Evolutionary conservation across 2,797 vertebrate genomes (phyloP), one percentile per base, ranked within the genome.

Genomic region (Megalops cyprinoides): DNA sequence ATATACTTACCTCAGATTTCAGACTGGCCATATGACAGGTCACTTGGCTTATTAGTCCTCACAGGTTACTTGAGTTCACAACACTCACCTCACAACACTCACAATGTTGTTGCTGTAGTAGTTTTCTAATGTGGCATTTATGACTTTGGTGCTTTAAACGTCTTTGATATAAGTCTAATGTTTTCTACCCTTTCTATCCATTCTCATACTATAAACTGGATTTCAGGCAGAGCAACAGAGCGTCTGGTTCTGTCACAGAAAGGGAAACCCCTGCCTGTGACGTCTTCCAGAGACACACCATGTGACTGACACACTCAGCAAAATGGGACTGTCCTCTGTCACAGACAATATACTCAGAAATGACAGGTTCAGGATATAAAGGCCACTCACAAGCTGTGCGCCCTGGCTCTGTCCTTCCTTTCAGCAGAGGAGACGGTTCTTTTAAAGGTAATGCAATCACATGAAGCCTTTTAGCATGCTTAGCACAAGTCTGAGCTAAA

Each of bases 381-480:
- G 20, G 67, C 39, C 39, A 23, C 2, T 44, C 67, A 34, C 34
- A 67, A 39, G 37, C 37, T 69, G 62, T 15, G 8, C 10, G 8
- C 10, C 37, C 34, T 42, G 34, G 34, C 37, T 39, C 67, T n/a
- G 37, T 39, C 67, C n/a, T 71, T 71, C 67, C 20, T 44, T 23
- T 20, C 23, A 14, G 37, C n/a, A 8, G 18, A 71, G 39, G 7
- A 71, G 20, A 44, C n/a, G 44, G 12, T 44, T 20, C 67, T 71
- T 44, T 71, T 71, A 44, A 71, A 71, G 67, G 44, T n/a, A 44
- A 44, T 42, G 67, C 37, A 67, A 67, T 37, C 62, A 71, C 67
- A 44, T 44, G 39, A 67, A 7, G 62, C 62, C 34, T 67, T 34
- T 67, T 62, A 37, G 14, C 62, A 15, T 14, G 15, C 67, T 67